These are phyloP conservation scores for Lasioglossum morio DNA, from an alignment of 2,888 invertebrate species.

Conservation along the genomic window DNA sequence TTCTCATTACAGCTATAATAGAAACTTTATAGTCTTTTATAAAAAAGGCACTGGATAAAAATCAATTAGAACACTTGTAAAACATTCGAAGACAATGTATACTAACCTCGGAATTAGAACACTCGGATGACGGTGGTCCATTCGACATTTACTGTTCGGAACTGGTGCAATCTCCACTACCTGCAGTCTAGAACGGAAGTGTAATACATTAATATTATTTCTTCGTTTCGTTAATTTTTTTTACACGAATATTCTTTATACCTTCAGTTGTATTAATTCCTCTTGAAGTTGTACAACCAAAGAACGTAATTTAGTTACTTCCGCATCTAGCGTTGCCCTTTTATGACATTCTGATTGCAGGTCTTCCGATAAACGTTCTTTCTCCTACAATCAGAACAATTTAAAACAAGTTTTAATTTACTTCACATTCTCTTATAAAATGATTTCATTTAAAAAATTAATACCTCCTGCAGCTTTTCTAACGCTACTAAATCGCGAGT, in stretches of 20 bases:
- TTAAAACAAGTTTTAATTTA: background rate
- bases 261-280: slow-evolving; percentile 79
- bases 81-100: slow-evolving; percentile 54
- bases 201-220: background rate
- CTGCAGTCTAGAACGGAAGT: slow-evolving; percentile 71
- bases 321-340: slow-evolving; percentile 71
- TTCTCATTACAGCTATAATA: slow-evolving; percentile 54
- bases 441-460: background rate
- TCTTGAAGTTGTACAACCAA: slow-evolving; percentile 75
- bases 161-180: slow-evolving; percentile 75
- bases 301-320: slow-evolving; percentile 75
- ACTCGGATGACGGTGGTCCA: slow-evolving; percentile 79
- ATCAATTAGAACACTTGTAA: slow-evolving; percentile 39
- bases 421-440: background rate
- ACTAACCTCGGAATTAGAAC: slow-evolving; percentile 82
- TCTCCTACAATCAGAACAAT: slow-evolving; percentile 84
- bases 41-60: slow-evolving; percentile 64
- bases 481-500: slow-evolving; percentile 65
- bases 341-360: slow-evolving; percentile 83
- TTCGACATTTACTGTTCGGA: slow-evolving; percentile 79
- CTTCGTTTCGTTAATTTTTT: background rate
- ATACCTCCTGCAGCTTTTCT: slow-evolving; percentile 79
- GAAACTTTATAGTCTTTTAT: slow-evolving; percentile 54
- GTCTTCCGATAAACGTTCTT: slow-evolving; percentile 84
- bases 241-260: slow-evolving; percentile 47